Conservation (phyloP, 1,140 invertebrate species). For the Sesamia nonagrioides region DNA sequence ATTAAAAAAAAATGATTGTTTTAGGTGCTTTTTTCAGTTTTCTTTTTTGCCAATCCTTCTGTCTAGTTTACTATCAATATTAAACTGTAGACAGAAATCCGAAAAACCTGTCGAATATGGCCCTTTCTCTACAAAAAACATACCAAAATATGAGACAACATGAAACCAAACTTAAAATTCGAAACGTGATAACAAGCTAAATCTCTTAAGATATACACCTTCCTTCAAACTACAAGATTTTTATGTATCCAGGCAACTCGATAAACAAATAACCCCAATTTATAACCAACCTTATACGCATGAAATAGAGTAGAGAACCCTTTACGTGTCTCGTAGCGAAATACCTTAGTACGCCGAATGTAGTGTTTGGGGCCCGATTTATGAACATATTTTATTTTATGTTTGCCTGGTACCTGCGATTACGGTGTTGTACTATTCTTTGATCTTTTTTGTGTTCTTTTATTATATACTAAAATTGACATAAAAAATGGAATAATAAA, state of each 20-base stretch:
- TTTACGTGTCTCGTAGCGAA: slow-evolving; percentile 8
- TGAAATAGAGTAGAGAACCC: not conserved
- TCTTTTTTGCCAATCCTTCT: no score
- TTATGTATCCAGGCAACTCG: slow-evolving; percentile 12
- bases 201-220: slow-evolving; percentile 19
- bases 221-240: slow-evolving; percentile 21
- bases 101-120: no score
- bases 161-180: slow-evolving; percentile 26
- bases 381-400: slow-evolving; percentile 65
- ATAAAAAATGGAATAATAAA: no score
- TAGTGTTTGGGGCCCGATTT: slow-evolving; percentile 58
- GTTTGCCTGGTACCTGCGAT: slow-evolving; percentile 57
- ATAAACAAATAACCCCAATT: not conserved
- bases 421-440: slow-evolving; percentile 41
- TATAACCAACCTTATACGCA: not conserved
- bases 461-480: not conserved
- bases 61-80: no score
- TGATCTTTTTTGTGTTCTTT: not conserved
- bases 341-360: slow-evolving; percentile 41
- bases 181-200: slow-evolving; percentile 30
- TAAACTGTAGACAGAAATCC: not conserved
- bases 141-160: slow-evolving; percentile 14
- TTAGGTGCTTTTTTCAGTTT: no score
- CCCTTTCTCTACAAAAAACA: not conserved
- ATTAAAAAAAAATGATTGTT: no score